Percentiles rank a stretch among this genome's conserved stretches.
Evolutionary conservation across 2,113 vertebrate genomes (phyloP).

Genomic region (Chaenogobius annularis): DNA sequence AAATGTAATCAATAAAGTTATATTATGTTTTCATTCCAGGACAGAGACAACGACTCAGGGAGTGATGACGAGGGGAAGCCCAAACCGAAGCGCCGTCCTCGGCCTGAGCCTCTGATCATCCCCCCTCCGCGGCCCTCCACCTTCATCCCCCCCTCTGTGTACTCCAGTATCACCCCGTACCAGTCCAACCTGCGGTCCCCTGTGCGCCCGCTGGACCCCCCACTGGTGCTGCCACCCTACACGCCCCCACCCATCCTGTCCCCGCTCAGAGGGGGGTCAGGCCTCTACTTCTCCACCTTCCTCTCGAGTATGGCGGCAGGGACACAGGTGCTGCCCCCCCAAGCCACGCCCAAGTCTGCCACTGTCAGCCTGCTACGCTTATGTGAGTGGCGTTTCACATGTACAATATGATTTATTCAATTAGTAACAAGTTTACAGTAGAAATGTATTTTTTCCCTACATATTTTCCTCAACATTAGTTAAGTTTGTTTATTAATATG

Average conservation of each 20-base stretch:
- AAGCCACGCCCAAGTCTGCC: conserved; percentile 86
- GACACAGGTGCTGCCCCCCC: conserved; percentile 84
- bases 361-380: conserved; percentile 88
- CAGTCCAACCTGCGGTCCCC: conserved; percentile 97
- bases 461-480: too few species aligned
- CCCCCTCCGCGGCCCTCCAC: conserved; percentile 90
- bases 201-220: conserved; percentile 87
- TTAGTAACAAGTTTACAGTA: too few species aligned
- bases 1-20: too few species aligned
- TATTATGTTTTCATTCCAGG: conserved; percentile 39
- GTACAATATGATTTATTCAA: too few species aligned
- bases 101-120: conserved; percentile 96
- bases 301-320: conserved; percentile 82
- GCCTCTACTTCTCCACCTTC: conserved; percentile 96
- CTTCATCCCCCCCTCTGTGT: conserved; percentile 89
- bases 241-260: conserved; percentile 97
- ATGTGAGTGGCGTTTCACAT: conserved; percentile 79
- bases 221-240: conserved; percentile 89
- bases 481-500: too few species aligned
- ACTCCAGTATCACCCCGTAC: conserved; percentile 91
- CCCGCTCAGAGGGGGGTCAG: conserved; percentile 92
- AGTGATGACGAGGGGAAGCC: conserved; percentile 81
- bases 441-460: too few species aligned
- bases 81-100: conserved; percentile 89
- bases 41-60: conserved; percentile 58